These are phyloP conservation scores for Drosophila auraria DNA, from an alignment of 1,140 invertebrate genomes.

Conservation along the genomic window DNA sequence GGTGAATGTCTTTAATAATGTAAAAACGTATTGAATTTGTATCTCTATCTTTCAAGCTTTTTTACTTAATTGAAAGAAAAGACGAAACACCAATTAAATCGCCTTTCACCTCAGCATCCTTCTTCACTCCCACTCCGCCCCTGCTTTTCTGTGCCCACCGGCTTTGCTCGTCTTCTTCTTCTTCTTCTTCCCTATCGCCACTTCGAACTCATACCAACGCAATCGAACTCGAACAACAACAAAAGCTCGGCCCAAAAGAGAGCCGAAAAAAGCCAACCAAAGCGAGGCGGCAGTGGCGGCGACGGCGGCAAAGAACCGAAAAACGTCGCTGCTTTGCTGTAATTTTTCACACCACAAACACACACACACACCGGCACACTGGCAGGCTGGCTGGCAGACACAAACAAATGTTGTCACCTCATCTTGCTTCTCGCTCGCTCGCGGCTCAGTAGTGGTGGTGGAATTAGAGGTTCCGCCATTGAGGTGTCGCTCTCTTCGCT, in stretches of 20 bases:
- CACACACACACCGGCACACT: slow-evolving; percentile 14
- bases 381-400: slow-evolving; percentile 5
- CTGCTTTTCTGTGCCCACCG: slow-evolving; percentile 57
- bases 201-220: slow-evolving; percentile 29
- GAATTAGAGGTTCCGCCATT: slow-evolving; percentile 72
- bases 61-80: not conserved
- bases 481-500: slow-evolving; percentile 62
- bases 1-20: no score
- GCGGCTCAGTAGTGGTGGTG: slow-evolving; percentile 33
- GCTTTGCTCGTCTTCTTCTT: slow-evolving; percentile 1
- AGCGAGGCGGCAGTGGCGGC: slow-evolving; percentile 13
- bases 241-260: slow-evolving; percentile 19
- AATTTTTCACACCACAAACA: slow-evolving; percentile 74
- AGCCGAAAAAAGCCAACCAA: slow-evolving; percentile 39
- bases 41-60: not conserved
- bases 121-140: slow-evolving; percentile 11
- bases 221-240: slow-evolving; percentile 26
- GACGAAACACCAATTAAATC: slow-evolving; percentile 37
- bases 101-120: slow-evolving; percentile 54
- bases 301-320: slow-evolving; percentile 23
- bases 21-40: not conserved
- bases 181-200: not conserved
- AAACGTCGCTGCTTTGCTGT: slow-evolving; percentile 71
- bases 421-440: slow-evolving; percentile 30
- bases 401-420: slow-evolving; percentile 42